Evolutionary conservation across 2,888 invertebrate species (phyloP), one percentile per base, ranked within the genome.

Genomic region (Zootermopsis nevadensis): DNA sequence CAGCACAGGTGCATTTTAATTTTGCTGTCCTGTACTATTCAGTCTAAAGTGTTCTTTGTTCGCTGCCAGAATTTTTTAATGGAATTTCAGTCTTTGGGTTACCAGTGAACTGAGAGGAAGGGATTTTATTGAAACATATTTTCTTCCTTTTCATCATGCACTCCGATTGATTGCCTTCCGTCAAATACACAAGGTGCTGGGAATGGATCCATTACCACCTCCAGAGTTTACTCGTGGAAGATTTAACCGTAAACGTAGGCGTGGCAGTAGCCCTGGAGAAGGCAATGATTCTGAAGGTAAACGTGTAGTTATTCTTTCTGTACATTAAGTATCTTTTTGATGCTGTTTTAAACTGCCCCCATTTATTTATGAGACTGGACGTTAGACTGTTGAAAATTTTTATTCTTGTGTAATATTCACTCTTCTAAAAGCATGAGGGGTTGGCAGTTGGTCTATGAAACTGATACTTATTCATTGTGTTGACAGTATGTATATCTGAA

Each of bases 131-230:
- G 27, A 69, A 69, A 10, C 7, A 6, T 69, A 33, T 67, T 81
- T 74, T 85, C 80, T 85, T 79, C 77, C 82, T 86, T 87, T 89
- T 79, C 88, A 93, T 91, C 96, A 97, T 89, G 98, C 98, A 85
- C 92, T 99, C 86, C 93, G 99, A 87, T 93, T 98, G 87, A 96
- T 99, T 87, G 98, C 99, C 80, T 99, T 99, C 91, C 94, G 98
- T 87, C 99, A 99, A 91, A 97, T 99, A 86, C 97, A 97, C 90
- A 98, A 98, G 92, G 98, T 98, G 82, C 92, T 99, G 87, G 98
- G 98, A 87, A 98, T 98, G 96, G 97, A 98, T 89, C 94, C 94
- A 83, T 89, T 96, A 86, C 96, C 97, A 72, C 94, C 95, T 86
- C 95, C 95, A 85, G 88, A 88, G 82, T 88, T 89, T 93, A 94